A percentile compares a stretch with the other conserved stretches of the same genome.
Evolutionary conservation across 2,888 invertebrate species (phyloP).

Genomic region (Mythimna albipuncta): DNA sequence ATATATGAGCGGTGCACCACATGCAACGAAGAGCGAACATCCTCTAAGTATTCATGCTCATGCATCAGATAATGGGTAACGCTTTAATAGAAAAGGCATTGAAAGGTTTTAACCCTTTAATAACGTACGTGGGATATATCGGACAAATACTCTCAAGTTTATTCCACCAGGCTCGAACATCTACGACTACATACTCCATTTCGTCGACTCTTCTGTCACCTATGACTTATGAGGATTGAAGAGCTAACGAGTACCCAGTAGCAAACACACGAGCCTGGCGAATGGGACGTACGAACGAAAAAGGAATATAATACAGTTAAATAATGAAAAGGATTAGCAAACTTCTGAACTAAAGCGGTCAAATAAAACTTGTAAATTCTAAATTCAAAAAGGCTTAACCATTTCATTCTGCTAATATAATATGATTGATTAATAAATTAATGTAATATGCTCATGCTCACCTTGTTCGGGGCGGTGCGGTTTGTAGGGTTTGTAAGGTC

Average conservation of each 20-base stretch:
- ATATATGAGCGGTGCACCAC: neutral
- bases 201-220: too few relatives aligned
- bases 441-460: slow-evolving; percentile 11
- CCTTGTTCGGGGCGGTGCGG: slow-evolving; percentile 4
- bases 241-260: too few relatives aligned
- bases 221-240: too few relatives aligned
- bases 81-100: neutral
- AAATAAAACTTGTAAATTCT: too few relatives aligned
- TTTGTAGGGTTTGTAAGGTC: slow-evolving; percentile 23
- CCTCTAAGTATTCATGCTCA: too few relatives aligned
- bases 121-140: too few relatives aligned
- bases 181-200: too few relatives aligned
- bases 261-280: too few relatives aligned
- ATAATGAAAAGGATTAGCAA: neutral
- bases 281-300: too few relatives aligned
- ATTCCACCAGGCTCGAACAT: too few relatives aligned
- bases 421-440: neutral
- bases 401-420: neutral
- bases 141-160: too few relatives aligned
- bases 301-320: too few relatives aligned
- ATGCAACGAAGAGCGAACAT: neutral
- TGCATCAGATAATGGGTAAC: neutral
- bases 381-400: slow-evolving; percentile 1
- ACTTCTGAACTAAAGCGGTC: neutral
- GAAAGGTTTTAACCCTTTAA: neutral